Base-by-base conservation (phyloP, 2,797 vertebrate species). In the Acrossocheilus fasciatus region DNA sequence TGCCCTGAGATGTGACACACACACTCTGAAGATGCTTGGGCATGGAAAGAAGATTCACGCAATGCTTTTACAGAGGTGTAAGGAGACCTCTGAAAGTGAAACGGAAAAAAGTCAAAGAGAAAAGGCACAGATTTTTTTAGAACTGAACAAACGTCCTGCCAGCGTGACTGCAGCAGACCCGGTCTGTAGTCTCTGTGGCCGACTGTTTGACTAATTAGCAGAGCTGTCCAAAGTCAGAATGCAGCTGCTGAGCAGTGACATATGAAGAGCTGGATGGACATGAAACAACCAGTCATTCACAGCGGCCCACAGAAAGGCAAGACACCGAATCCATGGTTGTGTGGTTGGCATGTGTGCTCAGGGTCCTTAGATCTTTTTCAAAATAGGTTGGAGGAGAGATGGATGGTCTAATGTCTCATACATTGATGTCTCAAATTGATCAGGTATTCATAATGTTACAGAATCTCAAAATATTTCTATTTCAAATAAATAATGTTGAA, bases 211-310 rank as follows among this genome's bases (percentile, higher is more conserved):
- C 85, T n/a, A 81, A 75, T 41, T 82, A 66, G 57, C 70, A 3
- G 43, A 66, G 70, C 30, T 41, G 69, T 92, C 93, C 90, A 91
- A 93, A 91, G 88, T 85, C 78, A 90, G 88, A 80, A 73, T 68
- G 91, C 92, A 93, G 93, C 93, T 94, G 93, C 90, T 50, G 85
- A 81, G 88, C 80, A 82, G 91, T 90, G 92, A 93, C 91, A 92
- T 93, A 91, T 93, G 92, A 90, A 91, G 76, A 20, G 88, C 47
- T 90, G 91, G 91, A 93, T 89, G 86, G 87, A 92, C 91, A 93
- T 92, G 82, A 93, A 88, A 89, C 77, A 41, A 41, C 73, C 26
- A 59, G 50, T 14, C 77, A 68, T 54, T 54, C 76, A 73, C 11
- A 39, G 77, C 4, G 8, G 76, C 17, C 77, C 34, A 74, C 69